phyloP scores from a whole-genome alignment of 2,113 vertebrate species.

The Ceyx margarethae region DNA sequence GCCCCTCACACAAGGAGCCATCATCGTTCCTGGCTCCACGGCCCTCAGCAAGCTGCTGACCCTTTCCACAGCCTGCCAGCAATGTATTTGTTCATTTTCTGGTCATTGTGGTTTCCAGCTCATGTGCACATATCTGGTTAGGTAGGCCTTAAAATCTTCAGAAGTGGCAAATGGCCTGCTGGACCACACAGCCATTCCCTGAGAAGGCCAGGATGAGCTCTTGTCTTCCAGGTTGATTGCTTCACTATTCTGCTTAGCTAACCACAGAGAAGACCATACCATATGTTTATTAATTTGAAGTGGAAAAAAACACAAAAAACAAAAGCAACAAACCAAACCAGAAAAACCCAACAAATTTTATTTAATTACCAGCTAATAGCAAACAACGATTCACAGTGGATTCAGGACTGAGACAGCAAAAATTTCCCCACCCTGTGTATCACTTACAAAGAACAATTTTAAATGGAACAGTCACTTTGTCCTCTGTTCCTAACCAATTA shows the following conservation, averaged over 20 bases:
- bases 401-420: not conserved
- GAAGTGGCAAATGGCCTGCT: fast-evolving
- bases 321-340: too few relatives aligned
- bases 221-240: fast-evolving
- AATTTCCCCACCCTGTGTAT: not conserved
- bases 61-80: not conserved
- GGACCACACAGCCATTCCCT: not conserved
- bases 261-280: not conserved
- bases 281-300: not conserved
- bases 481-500: not conserved
- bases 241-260: not conserved
- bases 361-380: not conserved
- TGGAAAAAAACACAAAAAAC: not conserved
- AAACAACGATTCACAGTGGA: not conserved
- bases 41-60: fast-evolving
- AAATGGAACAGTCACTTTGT: not conserved
- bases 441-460: not conserved
- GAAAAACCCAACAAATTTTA: not conserved
- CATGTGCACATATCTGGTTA: not conserved
- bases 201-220: not conserved
- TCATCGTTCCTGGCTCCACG: fast-evolving
- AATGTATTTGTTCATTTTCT: not conserved
- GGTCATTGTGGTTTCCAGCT: not conserved
- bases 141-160: not conserved
- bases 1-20: not conserved